Evolutionary conservation across 2,888 invertebrate species (phyloP).

Genomic region (Hylaea fasciaria): DNA sequence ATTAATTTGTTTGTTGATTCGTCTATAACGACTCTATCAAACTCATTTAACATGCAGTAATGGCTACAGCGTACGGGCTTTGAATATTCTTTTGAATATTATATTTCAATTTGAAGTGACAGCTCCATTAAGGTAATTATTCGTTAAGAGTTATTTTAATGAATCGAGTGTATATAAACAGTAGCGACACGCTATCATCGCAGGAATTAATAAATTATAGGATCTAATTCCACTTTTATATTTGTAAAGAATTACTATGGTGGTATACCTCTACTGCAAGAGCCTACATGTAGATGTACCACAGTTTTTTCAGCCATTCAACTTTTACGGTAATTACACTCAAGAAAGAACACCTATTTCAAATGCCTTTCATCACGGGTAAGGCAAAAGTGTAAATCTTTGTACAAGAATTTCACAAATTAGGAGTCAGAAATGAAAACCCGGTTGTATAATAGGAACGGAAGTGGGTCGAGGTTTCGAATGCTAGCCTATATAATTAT

Average conservation of each 20-base stretch:
- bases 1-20: slow-evolving; percentile 40
- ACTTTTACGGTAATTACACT: no score
- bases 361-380: no score
- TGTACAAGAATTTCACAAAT: no score
- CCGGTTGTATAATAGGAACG: no score
- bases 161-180: slow-evolving; percentile 12
- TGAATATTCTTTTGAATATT: slow-evolving; percentile 18
- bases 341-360: no score
- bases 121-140: slow-evolving; percentile 18
- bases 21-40: slow-evolving; percentile 37
- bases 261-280: no score
- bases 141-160: slow-evolving; percentile 11
- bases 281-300: no score
- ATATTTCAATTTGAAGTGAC: slow-evolving; percentile 20
- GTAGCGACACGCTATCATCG: not conserved
- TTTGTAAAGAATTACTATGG: not conserved
- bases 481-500: no score
- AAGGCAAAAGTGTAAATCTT: no score
- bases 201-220: slow-evolving; percentile 7
- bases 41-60: slow-evolving; percentile 36
- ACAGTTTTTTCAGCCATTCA: no score
- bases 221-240: not conserved
- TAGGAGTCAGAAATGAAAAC: no score
- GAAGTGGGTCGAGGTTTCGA: no score
- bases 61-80: slow-evolving; percentile 14